Evolutionary conservation across 2,797 vertebrate genomes (phyloP).

Genomic region (Paramormyrops hopkinsi): DNA sequence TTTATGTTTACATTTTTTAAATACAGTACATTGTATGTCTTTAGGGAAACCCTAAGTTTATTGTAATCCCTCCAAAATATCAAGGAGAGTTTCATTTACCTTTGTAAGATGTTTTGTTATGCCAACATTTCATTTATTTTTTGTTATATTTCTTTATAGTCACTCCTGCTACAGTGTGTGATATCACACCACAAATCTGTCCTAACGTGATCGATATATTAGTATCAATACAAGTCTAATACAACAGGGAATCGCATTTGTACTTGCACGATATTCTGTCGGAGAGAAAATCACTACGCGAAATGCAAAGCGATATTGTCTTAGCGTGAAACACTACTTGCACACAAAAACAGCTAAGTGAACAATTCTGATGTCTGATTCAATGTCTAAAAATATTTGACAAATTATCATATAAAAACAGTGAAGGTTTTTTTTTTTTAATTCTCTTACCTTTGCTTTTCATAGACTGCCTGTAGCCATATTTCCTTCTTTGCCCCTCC

Average conservation of each 20-base stretch:
- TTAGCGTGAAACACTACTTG: not conserved
- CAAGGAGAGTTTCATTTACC: not conserved
- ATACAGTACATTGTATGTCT: not conserved
- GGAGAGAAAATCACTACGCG: not conserved
- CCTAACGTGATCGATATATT: not conserved
- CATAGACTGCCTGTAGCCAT: not conserved
- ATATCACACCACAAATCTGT: not conserved
- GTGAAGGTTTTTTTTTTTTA: not conserved
- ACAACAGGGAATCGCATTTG: not conserved
- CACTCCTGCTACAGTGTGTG: not conserved
- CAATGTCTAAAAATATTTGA: not conserved
- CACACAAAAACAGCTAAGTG: not conserved
- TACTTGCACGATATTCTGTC: not conserved
- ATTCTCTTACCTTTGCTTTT: not conserved
- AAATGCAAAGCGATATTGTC: not conserved
- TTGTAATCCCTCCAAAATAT: not conserved
- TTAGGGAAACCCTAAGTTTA: not conserved
- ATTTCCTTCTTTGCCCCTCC: not conserved
- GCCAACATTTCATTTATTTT: not conserved
- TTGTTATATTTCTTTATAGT: not conserved
- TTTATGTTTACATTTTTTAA: not conserved
- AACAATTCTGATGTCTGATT: not conserved
- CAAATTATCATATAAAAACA: not conserved
- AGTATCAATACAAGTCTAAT: not conserved
- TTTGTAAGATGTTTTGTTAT: conserved; percentile 2